phyloP scores from a whole-genome alignment of 1,140 invertebrate species.

The Papilio polyxenes region DNA sequence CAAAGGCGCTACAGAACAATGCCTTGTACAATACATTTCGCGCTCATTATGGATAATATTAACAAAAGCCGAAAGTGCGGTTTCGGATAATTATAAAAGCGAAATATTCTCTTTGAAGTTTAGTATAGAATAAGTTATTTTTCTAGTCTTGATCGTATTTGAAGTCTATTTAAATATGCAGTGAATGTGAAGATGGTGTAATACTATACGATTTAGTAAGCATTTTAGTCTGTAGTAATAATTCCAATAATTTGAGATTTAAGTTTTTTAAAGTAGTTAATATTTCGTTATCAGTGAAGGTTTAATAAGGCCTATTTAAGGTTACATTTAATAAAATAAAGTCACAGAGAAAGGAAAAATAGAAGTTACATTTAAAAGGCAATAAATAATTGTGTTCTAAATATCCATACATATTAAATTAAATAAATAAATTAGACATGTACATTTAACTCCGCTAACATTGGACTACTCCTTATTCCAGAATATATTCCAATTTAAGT shows the following conservation, averaged over 20 bases:
- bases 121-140: neutral
- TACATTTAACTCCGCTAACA: neutral
- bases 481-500: neutral
- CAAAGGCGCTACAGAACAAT: conserved; percentile 29
- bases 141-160: neutral
- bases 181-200: no score
- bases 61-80: conserved; percentile 24
- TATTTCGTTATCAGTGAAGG: neutral
- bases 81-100: conserved; percentile 9
- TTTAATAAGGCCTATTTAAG: no score
- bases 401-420: neutral
- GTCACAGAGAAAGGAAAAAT: no score
- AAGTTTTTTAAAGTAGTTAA: no score
- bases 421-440: neutral
- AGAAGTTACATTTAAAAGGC: neutral
- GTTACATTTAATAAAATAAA: no score
- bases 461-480: neutral
- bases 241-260: neutral
- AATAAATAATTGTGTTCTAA: neutral
- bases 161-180: no score
- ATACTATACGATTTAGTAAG: no score
- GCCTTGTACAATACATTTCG: conserved; percentile 19
- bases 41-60: conserved; percentile 18
- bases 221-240: no score
- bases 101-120: conserved; percentile 20